Evolutionary conservation across 2,113 vertebrate genomes (phyloP).

Genomic region (Trogon surrucura): DNA sequence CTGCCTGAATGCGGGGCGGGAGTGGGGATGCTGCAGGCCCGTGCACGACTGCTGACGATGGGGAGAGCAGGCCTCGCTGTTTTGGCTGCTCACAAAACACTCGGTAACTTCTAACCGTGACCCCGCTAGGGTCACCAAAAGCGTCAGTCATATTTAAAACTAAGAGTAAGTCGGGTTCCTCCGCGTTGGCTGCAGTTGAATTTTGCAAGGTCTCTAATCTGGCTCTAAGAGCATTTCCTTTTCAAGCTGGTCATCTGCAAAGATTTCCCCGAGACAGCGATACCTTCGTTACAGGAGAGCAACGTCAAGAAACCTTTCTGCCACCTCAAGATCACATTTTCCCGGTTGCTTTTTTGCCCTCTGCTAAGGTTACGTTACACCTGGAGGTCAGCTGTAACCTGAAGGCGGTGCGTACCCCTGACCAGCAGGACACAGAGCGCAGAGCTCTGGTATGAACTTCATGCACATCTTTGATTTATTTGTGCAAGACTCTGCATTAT

Average conservation of each 20-base stretch:
- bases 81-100: background rate
- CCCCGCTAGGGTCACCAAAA: background rate
- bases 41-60: fast-evolving
- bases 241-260: background rate
- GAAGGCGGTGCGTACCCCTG: fast-evolving
- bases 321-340: background rate
- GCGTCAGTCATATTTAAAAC: background rate
- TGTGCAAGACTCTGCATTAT: background rate
- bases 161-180: background rate
- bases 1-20: fast-evolving
- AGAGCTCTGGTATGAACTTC: background rate
- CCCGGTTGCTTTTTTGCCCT: background rate
- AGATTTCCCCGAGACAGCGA: fast-evolving
- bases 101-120: background rate
- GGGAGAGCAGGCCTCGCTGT: background rate
- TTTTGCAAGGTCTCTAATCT: background rate
- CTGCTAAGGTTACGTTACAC: background rate
- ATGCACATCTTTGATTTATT: background rate
- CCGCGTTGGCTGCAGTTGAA: background rate
- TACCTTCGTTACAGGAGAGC: background rate
- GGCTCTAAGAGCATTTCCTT: fast-evolving
- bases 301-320: background rate
- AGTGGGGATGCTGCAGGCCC: background rate
- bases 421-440: background rate
- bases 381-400: background rate